Evolutionary conservation across 2,113 vertebrate species (phyloP).

Genomic region (Solea solea): DNA sequence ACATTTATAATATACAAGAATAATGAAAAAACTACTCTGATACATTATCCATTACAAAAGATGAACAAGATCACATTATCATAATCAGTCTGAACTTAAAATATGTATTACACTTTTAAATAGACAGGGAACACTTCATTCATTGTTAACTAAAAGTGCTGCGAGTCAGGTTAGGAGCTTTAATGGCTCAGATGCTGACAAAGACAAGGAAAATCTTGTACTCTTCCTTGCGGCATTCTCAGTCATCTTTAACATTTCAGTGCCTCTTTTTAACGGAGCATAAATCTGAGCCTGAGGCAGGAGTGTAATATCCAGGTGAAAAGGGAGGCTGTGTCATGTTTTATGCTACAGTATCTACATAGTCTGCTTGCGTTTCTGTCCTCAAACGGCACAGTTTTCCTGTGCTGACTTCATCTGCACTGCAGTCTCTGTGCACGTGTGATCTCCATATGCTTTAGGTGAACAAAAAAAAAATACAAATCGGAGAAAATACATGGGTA

Average conservation of each 20-base stretch:
- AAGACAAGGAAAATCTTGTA: constrained; percentile 11
- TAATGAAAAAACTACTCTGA: no score
- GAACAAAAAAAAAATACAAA: neutral
- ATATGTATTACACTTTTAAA: constrained; percentile 13
- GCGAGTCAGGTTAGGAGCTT: constrained; percentile 20
- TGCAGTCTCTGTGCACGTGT: constrained; percentile 6
- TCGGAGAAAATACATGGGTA: neutral
- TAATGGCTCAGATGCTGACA: constrained; percentile 25
- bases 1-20: no score
- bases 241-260: constrained; percentile 62
- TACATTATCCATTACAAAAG: neutral
- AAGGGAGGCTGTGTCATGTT: constrained; percentile 49
- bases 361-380: constrained; percentile 19
- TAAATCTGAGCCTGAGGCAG: constrained; percentile 60
- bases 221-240: constrained; percentile 55
- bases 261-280: constrained; percentile 52
- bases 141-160: constrained; percentile 25
- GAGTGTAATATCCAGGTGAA: constrained; percentile 66
- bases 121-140: constrained; percentile 6
- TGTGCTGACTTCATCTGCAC: constrained; percentile 15
- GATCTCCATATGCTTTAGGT: neutral
- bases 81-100: neutral
- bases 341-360: constrained; percentile 30
- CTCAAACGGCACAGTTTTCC: constrained; percentile 26
- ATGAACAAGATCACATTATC: neutral